phyloP scores from a whole-genome alignment of 1,140 invertebrate genomes.

The Bombus huntii region DNA sequence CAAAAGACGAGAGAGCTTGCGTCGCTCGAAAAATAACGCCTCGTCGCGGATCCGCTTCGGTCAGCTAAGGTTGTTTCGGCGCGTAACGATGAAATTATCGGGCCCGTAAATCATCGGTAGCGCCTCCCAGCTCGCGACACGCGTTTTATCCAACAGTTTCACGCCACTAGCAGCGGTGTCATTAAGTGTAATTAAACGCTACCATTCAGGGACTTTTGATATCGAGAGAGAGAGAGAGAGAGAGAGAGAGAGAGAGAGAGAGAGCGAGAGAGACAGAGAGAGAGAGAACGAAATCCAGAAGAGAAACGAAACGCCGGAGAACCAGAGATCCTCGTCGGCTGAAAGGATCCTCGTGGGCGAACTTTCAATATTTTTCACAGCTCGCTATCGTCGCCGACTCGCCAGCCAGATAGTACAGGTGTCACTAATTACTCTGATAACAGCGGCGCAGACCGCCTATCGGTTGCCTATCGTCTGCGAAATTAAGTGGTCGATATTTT shows the following conservation, averaged over 20 bases:
- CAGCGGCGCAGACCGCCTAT: constrained; percentile 29
- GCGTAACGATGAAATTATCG: constrained; percentile 6
- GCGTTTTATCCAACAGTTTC: constrained; percentile 32
- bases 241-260: too few species aligned
- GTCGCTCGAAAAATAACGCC: background rate
- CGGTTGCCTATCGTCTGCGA: constrained; percentile 24
- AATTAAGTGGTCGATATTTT: constrained; percentile 38
- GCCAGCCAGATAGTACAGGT: constrained; percentile 49
- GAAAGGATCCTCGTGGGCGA: constrained; percentile 39
- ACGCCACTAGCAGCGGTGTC: background rate
- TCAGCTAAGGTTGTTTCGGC: background rate
- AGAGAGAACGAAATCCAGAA: background rate
- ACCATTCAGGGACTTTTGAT: constrained; percentile 20
- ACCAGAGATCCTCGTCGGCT: background rate
- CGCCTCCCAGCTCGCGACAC: constrained; percentile 35
- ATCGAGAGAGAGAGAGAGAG: background rate
- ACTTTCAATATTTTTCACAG: constrained; percentile 12
- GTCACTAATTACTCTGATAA: constrained; percentile 63
- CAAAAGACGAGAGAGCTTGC: background rate
- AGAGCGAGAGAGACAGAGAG: background rate
- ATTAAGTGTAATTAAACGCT: constrained; percentile 53
- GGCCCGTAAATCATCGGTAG: constrained; percentile 32
- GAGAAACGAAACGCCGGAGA: background rate
- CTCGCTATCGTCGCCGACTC: constrained; percentile 4
- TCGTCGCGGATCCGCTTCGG: background rate